Percentiles rank a stretch among this genome's conserved stretches.
Evolutionary conservation across 2,797 vertebrate genomes (phyloP).

Genomic region (Arremon aurantiirostris): DNA sequence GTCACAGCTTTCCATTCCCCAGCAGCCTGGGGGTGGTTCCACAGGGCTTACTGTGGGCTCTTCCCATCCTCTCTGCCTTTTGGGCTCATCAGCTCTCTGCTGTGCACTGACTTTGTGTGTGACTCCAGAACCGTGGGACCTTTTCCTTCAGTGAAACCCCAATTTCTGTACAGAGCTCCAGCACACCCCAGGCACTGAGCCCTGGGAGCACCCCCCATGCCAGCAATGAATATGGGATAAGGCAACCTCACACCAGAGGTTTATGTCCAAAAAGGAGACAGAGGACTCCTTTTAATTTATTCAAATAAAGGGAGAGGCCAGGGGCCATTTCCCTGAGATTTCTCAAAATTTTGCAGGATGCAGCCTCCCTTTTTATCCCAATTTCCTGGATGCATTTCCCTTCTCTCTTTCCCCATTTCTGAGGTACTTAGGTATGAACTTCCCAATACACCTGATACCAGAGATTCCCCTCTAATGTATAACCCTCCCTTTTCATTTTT

Average conservation of each 20-base stretch:
- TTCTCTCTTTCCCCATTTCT: background rate
- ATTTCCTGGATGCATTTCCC: background rate
- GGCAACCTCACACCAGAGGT: background rate
- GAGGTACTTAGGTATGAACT: too few relatives aligned
- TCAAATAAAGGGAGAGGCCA: background rate
- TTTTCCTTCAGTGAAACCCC: background rate
- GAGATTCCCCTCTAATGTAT: background rate
- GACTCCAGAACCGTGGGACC: background rate
- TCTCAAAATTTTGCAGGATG: background rate
- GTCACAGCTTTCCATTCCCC: background rate
- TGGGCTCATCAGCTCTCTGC: background rate
- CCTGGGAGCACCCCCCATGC: fast-evolving
- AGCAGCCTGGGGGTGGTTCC: background rate
- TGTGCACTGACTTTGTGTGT: background rate
- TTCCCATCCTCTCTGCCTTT: background rate
- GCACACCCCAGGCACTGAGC: fast-evolving
- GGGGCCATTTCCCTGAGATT: background rate
- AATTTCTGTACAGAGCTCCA: background rate
- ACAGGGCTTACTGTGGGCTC: background rate
- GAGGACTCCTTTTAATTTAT: background rate
- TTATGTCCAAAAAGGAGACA: background rate
- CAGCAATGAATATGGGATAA: fast-evolving
- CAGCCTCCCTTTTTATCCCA: background rate
- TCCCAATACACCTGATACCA: fast-evolving
- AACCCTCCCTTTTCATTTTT: background rate